These are phyloP conservation scores for Pseudorhombus dupliciocellatus DNA, from an alignment of 2,113 vertebrate genomes.

Conservation along the genomic window DNA sequence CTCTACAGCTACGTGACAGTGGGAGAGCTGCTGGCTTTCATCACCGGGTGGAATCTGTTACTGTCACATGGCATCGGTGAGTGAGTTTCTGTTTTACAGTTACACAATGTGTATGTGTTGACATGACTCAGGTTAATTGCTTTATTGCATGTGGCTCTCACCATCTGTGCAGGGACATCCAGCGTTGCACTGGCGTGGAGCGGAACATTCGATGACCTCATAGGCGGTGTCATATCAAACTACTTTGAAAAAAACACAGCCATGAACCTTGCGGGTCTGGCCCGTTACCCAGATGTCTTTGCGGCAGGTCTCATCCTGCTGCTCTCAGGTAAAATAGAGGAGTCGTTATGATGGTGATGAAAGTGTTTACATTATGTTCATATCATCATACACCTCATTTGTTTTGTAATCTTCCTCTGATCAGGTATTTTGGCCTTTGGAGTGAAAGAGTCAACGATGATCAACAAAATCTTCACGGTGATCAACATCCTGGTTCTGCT, in stretches of 20 bases:
- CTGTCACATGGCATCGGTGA: constrained; percentile 88
- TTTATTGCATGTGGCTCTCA: constrained; percentile 42
- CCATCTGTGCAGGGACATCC: constrained; percentile 79
- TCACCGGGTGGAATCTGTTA: constrained; percentile 88
- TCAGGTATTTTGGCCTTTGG: constrained; percentile 88
- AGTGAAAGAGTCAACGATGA: constrained; percentile 85
- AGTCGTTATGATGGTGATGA: not conserved
- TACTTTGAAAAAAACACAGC: constrained; percentile 73
- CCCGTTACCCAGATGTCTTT: constrained; percentile 86
- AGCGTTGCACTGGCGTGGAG: constrained; percentile 90
- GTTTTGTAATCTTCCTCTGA: constrained; percentile 1
- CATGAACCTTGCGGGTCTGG: constrained; percentile 81
- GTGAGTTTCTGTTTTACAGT: constrained; percentile 41
- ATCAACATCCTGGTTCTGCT: constrained; percentile 84
- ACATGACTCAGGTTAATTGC: constrained; percentile 19
- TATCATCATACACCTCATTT: not conserved
- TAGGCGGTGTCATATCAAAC: constrained; percentile 78
- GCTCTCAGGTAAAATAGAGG: constrained; percentile 80
- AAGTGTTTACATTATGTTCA: not conserved
- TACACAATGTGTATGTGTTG: not conserved
- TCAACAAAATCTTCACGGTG: constrained; percentile 88
- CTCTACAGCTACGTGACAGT: constrained; percentile 89
- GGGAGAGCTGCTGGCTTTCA: constrained; percentile 87
- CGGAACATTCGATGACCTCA: constrained; percentile 86
- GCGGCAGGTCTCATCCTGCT: constrained; percentile 84